Percentiles rank a stretch among this genome's conserved stretches.
phyloP scores from a whole-genome alignment of 2,113 vertebrate genomes.

The Crotalus horridus region DNA sequence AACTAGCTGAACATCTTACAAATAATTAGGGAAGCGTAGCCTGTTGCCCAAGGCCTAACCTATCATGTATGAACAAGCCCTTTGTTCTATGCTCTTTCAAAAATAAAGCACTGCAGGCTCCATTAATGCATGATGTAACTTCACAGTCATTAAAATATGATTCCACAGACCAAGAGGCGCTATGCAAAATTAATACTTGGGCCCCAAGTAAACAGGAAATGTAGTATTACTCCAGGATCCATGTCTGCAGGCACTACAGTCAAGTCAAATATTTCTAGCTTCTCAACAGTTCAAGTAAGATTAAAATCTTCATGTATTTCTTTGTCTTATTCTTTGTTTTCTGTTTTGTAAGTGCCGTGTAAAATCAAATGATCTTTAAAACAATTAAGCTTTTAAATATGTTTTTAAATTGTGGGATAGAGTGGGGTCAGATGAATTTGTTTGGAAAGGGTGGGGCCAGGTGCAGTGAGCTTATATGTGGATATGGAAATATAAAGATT shows the following conservation, averaged over 20 bases:
- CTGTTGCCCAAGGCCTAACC: not conserved
- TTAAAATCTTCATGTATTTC: not conserved
- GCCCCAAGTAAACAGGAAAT: not conserved
- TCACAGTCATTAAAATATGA: not conserved
- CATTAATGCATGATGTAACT: not conserved
- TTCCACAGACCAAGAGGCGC: not conserved
- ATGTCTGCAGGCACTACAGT: not conserved
- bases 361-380: not conserved
- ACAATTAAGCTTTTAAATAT: not conserved
- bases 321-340: not conserved
- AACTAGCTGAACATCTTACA: not conserved
- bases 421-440: not conserved
- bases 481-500: not conserved
- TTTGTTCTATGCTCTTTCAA: slow-evolving; percentile 12
- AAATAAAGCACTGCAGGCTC: not conserved
- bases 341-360: not conserved
- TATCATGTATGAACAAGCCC: slow-evolving; percentile 9
- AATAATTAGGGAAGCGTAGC: slow-evolving; percentile 7
- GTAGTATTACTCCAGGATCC: not conserved
- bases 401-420: not conserved
- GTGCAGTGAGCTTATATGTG: not conserved
- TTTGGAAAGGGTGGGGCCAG: not conserved
- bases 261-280: not conserved
- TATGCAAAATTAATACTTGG: not conserved
- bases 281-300: slow-evolving; percentile 12